phyloP scores from a whole-genome alignment of 2,888 invertebrate species.

The Cataglyphis livida region DNA sequence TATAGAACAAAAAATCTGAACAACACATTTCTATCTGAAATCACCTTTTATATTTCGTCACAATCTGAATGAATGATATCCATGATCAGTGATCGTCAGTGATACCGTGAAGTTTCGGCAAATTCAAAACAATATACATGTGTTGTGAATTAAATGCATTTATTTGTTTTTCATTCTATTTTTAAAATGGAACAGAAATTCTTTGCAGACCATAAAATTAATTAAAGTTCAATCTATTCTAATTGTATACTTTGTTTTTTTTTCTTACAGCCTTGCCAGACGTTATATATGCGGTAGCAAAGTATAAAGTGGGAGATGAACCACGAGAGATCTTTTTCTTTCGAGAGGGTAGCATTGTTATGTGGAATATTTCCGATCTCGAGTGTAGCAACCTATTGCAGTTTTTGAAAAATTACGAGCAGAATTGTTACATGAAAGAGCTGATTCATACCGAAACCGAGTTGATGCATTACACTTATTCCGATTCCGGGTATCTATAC shows the following conservation, averaged over 20 bases:
- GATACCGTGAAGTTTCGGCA: neutral
- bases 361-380: conserved; percentile 95
- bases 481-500: conserved; percentile 85
- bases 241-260: conserved; percentile 35
- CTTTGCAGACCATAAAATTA: neutral
- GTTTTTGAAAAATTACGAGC: conserved; percentile 90
- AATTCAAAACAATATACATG: neutral
- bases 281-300: conserved; percentile 94
- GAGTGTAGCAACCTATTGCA: conserved; percentile 92
- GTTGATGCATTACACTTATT: conserved; percentile 92
- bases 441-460: conserved; percentile 93
- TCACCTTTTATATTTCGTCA: neutral
- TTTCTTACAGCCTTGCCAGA: conserved; percentile 87
- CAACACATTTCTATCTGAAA: no score
- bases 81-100: neutral
- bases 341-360: conserved; percentile 95
- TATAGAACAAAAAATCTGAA: no score
- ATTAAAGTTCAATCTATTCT: conserved; percentile 3
- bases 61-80: neutral
- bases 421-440: conserved; percentile 90
- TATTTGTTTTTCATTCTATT: conserved; percentile 10
- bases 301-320: conserved; percentile 92
- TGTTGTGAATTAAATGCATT: conserved; percentile 16
- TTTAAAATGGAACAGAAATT: neutral
- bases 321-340: conserved; percentile 96